Percentiles rank a stretch among this genome's conserved stretches.
Evolutionary conservation across 1,140 invertebrate genomes (phyloP).

Genomic region (Neodiprion fabricii): DNA sequence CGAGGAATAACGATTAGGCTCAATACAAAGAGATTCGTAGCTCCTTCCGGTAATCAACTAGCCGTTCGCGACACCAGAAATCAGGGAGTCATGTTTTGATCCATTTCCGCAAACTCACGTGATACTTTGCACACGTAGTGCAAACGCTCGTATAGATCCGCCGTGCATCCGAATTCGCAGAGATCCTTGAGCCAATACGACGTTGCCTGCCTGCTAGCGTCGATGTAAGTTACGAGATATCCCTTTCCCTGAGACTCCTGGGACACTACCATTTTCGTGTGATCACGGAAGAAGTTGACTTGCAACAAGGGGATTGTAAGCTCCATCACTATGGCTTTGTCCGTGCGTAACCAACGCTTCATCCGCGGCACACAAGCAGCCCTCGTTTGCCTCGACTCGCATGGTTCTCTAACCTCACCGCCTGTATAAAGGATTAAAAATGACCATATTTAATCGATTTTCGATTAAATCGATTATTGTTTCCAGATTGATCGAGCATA

Average conservation of each 20-base stretch:
- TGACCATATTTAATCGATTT: not conserved
- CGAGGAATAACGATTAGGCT: too few relatives aligned
- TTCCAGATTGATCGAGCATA: too few relatives aligned
- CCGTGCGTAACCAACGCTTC: constrained; percentile 74
- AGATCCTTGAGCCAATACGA: constrained; percentile 68
- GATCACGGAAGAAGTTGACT: constrained; percentile 81
- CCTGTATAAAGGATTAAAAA: constrained; percentile 48
- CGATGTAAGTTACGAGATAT: constrained; percentile 71
- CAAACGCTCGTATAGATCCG: constrained; percentile 65
- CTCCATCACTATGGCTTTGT: constrained; percentile 78
- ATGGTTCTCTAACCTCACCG: constrained; percentile 65
- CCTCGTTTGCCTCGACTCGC: constrained; percentile 54
- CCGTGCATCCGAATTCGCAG: constrained; percentile 65
- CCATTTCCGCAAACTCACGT: constrained; percentile 61
- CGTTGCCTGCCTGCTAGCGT: constrained; percentile 66
- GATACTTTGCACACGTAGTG: constrained; percentile 65
- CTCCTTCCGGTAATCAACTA: too few relatives aligned
- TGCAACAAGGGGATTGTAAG: constrained; percentile 62
- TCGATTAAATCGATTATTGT: too few relatives aligned
- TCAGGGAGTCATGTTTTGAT: constrained; percentile 41
- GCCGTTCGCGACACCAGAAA: too few relatives aligned
- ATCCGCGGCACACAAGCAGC: constrained; percentile 69
- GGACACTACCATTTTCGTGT: constrained; percentile 78
- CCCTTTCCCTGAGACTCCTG: constrained; percentile 62
- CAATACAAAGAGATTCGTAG: too few relatives aligned